phyloP scores from a whole-genome alignment of 2,888 invertebrate species.

The Myathropa florea region DNA sequence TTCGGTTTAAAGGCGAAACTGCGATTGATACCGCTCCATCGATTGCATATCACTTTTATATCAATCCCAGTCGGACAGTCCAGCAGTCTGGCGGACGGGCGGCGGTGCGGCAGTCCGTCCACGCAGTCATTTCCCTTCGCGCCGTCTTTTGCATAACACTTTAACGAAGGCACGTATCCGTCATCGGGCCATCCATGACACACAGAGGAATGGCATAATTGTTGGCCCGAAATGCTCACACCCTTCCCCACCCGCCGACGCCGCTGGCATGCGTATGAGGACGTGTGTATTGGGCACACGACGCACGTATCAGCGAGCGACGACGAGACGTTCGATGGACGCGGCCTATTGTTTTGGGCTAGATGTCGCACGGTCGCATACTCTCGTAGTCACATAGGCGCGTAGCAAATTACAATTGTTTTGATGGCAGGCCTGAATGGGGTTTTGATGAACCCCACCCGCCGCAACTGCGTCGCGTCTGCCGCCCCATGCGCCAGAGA shows the following conservation, averaged over 20 bases:
- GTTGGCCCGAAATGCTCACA: conserved; percentile 50
- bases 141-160: conserved; percentile 52
- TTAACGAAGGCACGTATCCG: conserved; percentile 61
- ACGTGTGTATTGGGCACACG: conserved; percentile 43
- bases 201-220: conserved; percentile 64
- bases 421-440: conserved; percentile 23
- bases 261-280: not conserved
- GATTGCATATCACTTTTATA: conserved; percentile 70
- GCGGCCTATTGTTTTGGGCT: not conserved
- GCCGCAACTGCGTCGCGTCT: not conserved
- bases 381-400: conserved; percentile 3
- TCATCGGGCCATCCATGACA: conserved; percentile 52
- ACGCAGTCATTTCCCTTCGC: conserved; percentile 30
- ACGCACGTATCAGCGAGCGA: conserved; percentile 43
- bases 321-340: conserved; percentile 2
- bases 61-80: conserved; percentile 32
- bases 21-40: conserved; percentile 60
- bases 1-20: conserved; percentile 52
- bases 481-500: not conserved
- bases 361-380: not conserved
- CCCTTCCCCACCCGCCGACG: not conserved
- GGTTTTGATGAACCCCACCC: conserved; percentile 36
- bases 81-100: not conserved
- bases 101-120: not conserved
- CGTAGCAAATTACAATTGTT: conserved; percentile 55